Base-by-base conservation (phyloP, 2,888 invertebrate species). In the Nasonia oneida region DNA sequence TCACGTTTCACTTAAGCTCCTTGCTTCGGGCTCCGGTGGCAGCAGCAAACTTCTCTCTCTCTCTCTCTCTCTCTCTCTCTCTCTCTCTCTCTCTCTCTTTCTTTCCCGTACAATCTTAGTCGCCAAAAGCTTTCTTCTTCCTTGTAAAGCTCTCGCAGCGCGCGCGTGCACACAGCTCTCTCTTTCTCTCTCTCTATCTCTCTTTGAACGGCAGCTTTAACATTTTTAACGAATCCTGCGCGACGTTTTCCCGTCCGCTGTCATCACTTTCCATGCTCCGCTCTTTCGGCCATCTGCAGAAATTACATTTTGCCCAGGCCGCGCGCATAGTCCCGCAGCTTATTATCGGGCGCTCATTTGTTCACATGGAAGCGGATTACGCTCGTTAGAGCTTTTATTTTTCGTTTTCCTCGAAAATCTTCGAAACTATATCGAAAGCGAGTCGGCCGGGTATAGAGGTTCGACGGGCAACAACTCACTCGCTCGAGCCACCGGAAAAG, bases 1-100 rank as follows among this genome's bases (percentile, higher is more conserved):
- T 88, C 87, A 87, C 86, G 83, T 88, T 88, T 88, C 87, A 87
- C 87, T 88, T 87, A 87, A 88, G 87, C 86, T 87, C 75, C 82
- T 87, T 83, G 86, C 86, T 82, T 78, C 71, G 61, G 81, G 81
- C 84, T 83, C 83, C 67, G 33, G 67, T 12, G 42, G 73, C 73
- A 81, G 67, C 14, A 42, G 73, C 73, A 83, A 85, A 87, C 87
- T 87, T 87, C 85, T 82, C 87, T 87, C 57, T 77, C 61, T 18
- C 42, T 39, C 42, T 42, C 39, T 18, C 42, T 71, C 42, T 42
- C 3, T 42, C 42, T 47, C 39, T 37, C 6, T 42, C 39, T 18
- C 42, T 71, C 42, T 42, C 2, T 42, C 42, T 47, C 23, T 23
- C 23, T 42, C 39, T 18, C 42, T 71, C 42, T 42, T 10, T 42